Evolutionary conservation across 2,888 invertebrate species (phyloP).

Genomic region (Eristalinus aeneus): DNA sequence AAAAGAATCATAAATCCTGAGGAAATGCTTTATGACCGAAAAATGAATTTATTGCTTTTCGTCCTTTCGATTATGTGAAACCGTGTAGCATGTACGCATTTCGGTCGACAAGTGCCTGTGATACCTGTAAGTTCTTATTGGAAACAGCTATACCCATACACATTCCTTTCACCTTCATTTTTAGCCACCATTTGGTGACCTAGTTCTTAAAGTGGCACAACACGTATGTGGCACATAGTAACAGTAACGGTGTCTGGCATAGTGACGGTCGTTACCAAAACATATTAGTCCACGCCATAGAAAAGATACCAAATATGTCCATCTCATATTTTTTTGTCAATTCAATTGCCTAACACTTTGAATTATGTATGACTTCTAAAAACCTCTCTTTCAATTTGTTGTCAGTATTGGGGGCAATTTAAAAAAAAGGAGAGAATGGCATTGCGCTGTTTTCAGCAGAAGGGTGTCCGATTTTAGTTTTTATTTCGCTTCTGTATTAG

Average conservation of each 20-base stretch:
- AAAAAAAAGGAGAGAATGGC: neutral
- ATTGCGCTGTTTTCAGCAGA: neutral
- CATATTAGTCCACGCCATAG: slow-evolving; percentile 23
- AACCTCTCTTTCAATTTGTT: slow-evolving; percentile 48
- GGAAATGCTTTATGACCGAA: slow-evolving; percentile 62
- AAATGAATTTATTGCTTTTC: slow-evolving; percentile 68
- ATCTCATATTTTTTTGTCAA: slow-evolving; percentile 9
- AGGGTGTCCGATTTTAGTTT: slow-evolving; percentile 17
- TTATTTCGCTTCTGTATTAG: slow-evolving; percentile 26
- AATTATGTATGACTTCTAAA: slow-evolving; percentile 32
- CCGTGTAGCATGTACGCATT: slow-evolving; percentile 36
- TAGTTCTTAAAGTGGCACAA: slow-evolving; percentile 27
- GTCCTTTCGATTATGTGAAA: slow-evolving; percentile 55
- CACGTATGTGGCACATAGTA: slow-evolving; percentile 3
- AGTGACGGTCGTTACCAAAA: slow-evolving; percentile 49
- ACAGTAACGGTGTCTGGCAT: slow-evolving; percentile 1
- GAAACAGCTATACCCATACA: neutral
- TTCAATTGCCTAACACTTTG: slow-evolving; percentile 38
- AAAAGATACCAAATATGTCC: slow-evolving; percentile 27
- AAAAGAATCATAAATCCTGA: slow-evolving; percentile 63
- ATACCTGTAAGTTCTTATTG: slow-evolving; percentile 45
- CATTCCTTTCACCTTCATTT: neutral
- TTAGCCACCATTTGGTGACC: slow-evolving; percentile 51
- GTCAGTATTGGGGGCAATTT: slow-evolving; percentile 38
- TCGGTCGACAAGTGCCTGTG: slow-evolving; percentile 43